Base-by-base conservation (phyloP, 1,140 invertebrate genomes). In the Doryteuthis pealeii region DNA sequence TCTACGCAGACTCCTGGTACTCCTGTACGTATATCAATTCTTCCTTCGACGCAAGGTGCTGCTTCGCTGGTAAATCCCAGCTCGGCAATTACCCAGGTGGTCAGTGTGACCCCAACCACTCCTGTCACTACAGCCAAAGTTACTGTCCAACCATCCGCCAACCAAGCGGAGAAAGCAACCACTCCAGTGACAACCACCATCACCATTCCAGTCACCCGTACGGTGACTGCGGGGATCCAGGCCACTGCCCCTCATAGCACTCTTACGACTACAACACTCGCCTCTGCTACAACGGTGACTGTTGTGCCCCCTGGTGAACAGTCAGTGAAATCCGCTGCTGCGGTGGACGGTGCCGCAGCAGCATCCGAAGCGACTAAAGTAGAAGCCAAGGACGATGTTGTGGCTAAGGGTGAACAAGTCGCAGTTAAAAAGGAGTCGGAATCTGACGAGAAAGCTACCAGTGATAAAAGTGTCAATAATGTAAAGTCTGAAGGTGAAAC, bases 111-210 rank as follows among this genome's bases (percentile, higher is more conserved):
- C 62, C 32, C 72, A 68, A 18, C 32, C n/a, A 35, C 30, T 40
- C 15, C 71, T 68, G 30, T 31, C 67, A 74, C 15, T 58, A 40
- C 26, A 54, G 54, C 40, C 73, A 0, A 78, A 81, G 74, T 83
- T 58, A 58, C 82, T 58, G 82, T 84, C 22, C 81, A 82, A 73
- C 83, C 83, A 40, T 83, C 83, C 26, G 81, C 82, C 33, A 83
- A 80, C 22, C 83, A 82, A 58, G 77, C 62, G 10, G 68, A 71
- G 14, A 77, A 80, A 28, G 76, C 72, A 18, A 45, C 65, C 14
- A 75, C 76, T 22, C 49, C 45, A 30, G 74, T 77, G 6, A 30
- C 70, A 15, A 77, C 77, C 18, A 58, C 76, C 30, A 58, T 58
- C 5, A 58, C 54, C 18, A 58, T n/a, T n/a, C 18, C 54, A 22